Base-by-base conservation (phyloP, 2,113 vertebrate genomes). In the Corydoras maculifer region DNA sequence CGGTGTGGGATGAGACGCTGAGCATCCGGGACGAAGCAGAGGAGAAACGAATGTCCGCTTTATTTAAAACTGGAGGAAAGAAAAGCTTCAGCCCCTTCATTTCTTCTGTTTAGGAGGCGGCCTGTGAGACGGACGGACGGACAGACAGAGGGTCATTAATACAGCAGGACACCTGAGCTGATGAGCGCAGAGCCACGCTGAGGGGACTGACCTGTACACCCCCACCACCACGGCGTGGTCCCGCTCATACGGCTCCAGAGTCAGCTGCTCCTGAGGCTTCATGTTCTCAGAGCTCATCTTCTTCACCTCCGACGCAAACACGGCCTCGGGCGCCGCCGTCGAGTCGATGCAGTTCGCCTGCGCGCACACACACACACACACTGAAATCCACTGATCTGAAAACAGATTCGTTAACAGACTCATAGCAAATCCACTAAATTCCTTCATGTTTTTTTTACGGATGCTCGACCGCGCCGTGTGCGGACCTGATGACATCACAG, bases 271-370 rank as follows among this genome's bases (percentile, higher is more conserved):
- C 77, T 97, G 95, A 0, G 95, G 95, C 13, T 94, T 95, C 95
- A 97, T 95, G 83, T 95, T 93, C 80, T 97, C 95, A 2, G 90
- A 70, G 2, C 91, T 88, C 95, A 97, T 96, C 79, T 96, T 97
- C 82, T 93, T 93, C 58, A 97, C 93, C 68, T 97, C 95, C 0
- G 93, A 85, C 0, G 94, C 93, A 74, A 97, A 97, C 59, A 97
- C 95, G 0, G 94, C 94, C 73, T 97, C 95, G 0, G 95, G 92
- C 0, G 93, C 87, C 0, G 95, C 95, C 0, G 95, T 97, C 0
- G 95, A 97, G 81, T 96, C 94, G 5, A 97, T 94, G 73, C 94
- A 97, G 84, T 97, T 97, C 0, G 94, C 94, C 94, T 97, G 9
- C 15, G 54, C 30, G 2, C 8, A 5, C 29, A 18, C 3, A 35